Percentiles rank a stretch among this genome's conserved stretches.
These are phyloP conservation scores for Machaerirhynchus nigripectus DNA, from an alignment of 2,113 vertebrate species.

Conservation along the genomic window DNA sequence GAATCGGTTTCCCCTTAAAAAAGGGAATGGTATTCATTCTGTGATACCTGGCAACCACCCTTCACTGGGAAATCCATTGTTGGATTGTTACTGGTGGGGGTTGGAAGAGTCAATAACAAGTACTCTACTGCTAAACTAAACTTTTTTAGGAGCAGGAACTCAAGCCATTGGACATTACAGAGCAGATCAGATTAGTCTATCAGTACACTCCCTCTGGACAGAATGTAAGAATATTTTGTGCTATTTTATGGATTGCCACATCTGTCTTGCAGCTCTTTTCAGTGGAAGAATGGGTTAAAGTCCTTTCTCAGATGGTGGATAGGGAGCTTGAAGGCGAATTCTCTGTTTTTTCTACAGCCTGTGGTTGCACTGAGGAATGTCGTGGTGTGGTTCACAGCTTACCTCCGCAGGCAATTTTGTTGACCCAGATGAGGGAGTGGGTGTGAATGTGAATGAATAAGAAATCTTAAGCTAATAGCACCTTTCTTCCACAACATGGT, in stretches of 20 bases:
- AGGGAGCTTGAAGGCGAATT: not conserved
- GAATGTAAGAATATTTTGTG: not conserved
- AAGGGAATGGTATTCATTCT: not conserved
- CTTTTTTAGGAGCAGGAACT: not conserved
- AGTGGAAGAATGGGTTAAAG: not conserved
- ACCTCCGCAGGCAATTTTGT: not conserved
- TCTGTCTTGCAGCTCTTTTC: not conserved
- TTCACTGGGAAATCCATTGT: not conserved
- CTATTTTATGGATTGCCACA: not conserved
- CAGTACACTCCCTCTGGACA: not conserved
- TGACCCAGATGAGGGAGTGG: not conserved
- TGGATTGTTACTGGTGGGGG: not conserved
- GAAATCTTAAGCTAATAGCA: not conserved
- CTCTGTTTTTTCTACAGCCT: not conserved
- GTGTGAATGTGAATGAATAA: not conserved
- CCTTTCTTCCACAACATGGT: not conserved
- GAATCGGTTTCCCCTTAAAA: not conserved
- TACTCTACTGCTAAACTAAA: not conserved
- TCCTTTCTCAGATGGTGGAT: not conserved
- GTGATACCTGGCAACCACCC: not conserved
- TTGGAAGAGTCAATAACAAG: not conserved
- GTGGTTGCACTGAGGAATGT: not conserved
- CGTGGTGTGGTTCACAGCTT: accelerated
- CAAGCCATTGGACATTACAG: not conserved
- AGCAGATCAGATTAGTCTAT: not conserved